Base-by-base conservation (phyloP, 2,113 vertebrate species). In the Cryptomyrus ogoouensis region DNA sequence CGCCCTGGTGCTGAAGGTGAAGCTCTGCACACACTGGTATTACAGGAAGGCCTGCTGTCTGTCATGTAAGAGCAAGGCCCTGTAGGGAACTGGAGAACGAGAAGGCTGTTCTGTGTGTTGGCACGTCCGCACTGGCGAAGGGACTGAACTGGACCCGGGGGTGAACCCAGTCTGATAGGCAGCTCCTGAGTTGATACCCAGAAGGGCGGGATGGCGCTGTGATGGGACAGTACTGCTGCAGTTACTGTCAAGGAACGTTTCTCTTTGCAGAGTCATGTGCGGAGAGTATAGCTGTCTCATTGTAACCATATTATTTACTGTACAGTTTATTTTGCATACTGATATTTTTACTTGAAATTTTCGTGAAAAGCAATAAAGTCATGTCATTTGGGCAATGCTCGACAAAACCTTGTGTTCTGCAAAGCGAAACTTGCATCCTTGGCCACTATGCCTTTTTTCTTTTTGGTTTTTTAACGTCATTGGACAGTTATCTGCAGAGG, bases 1-100 rank as follows among this genome's bases (percentile, higher is more conserved):
- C 0, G 95, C 93, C 84, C 94, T 97, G 91, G 97, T 98, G 88
- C 94, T 97, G 27, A 97, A 96, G 93, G 95, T 97, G 94, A 97
- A 97, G 90, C 95, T 97, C 90, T 97, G 96, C 62, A 97, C 96
- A 0, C 97, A 97, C 77, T 97, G 96, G 96, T 97, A 97, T 95
- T 97, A 97, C 93, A 96, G 96, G 88, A 97, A 96, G 91, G 97
- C 96, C 93, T 97, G 96, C 95, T 97, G 96, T 92, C 88, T 94
- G 91, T 96, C 97, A 0, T 98, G 97, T 58, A 95, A 92, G 56
- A 93, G 93, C 7, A 91, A 92, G 49, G 90, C 91, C 92, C 89
- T 93, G 93, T 95, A 92, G 93, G 91, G 88, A 35, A 77, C 90
- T 35, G 83, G 89, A 91, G 83, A 83, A 31, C 3, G 44, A 39